A percentile compares a stretch with the other conserved stretches of the same genome.
phyloP scores from a whole-genome alignment of 1,140 invertebrate species.

The Heliconius hewitsoni region DNA sequence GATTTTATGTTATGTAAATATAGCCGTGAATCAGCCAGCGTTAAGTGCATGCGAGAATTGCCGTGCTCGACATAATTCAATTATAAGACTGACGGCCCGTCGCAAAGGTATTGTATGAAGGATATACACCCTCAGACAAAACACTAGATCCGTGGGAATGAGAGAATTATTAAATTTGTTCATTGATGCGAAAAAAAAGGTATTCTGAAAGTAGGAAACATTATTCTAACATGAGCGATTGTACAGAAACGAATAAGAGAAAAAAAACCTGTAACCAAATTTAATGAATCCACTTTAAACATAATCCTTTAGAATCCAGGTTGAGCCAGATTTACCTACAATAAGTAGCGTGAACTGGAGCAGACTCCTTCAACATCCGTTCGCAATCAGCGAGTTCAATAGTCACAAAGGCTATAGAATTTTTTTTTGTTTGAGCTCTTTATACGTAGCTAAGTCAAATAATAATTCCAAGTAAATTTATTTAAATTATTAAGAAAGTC shows the following conservation, averaged over 20 bases:
- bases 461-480: background rate
- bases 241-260: background rate
- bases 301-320: conserved; percentile 37
- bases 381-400: conserved; percentile 54
- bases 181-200: background rate
- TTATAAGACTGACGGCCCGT: conserved; percentile 62
- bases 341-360: conserved; percentile 47
- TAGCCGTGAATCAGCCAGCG: conserved; percentile 60
- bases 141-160: conserved; percentile 38
- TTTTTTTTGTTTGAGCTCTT: background rate
- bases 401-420: conserved; percentile 32
- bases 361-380: conserved; percentile 50
- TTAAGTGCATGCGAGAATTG: conserved; percentile 77
- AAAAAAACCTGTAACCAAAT: background rate
- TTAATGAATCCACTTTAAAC: conserved; percentile 25
- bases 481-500: background rate
- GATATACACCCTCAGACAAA: conserved; percentile 36
- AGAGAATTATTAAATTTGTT: conserved; percentile 7
- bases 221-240: background rate
- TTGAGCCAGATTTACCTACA: conserved; percentile 47
- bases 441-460: background rate
- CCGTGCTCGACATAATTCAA: conserved; percentile 73
- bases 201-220: background rate
- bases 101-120: conserved; percentile 51
- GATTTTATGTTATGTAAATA: conserved; percentile 63